phyloP scores from a whole-genome alignment of 2,797 vertebrate species.

The Arctocebus calabarensis region DNA sequence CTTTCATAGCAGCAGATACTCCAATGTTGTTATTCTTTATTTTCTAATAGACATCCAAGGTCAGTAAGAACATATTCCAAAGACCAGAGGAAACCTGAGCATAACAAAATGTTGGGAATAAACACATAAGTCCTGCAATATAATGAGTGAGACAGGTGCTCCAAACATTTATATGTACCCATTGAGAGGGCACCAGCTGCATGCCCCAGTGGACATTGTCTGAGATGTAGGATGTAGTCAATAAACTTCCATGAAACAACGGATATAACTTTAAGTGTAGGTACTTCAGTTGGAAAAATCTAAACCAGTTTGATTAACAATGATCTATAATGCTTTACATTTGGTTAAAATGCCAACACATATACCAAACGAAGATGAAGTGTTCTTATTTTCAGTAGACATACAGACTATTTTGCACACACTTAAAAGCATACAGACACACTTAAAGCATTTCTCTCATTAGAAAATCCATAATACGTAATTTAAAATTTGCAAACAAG shows the following conservation, averaged over 20 bases:
- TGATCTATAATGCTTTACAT: conserved; percentile 16
- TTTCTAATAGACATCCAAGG: background rate
- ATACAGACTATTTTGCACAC: background rate
- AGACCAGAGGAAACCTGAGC: background rate
- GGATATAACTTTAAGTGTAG: background rate
- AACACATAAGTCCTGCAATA: background rate
- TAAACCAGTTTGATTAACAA: background rate
- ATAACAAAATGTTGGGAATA: background rate
- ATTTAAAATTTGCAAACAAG: conserved; percentile 19
- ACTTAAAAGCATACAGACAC: background rate
- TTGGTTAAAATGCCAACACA: conserved; percentile 21
- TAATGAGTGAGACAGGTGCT: no score
- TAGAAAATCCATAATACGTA: background rate
- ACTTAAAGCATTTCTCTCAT: background rate
- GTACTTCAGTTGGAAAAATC: background rate
- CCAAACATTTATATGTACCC: background rate
- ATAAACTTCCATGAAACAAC: background rate
- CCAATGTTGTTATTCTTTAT: conserved; percentile 35
- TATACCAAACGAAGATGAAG: background rate
- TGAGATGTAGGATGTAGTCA: background rate
- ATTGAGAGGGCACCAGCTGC: background rate
- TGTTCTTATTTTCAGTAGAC: background rate
- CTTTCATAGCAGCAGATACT: conserved; percentile 50
- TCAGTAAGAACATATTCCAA: conserved; percentile 5
- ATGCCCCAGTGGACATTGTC: background rate